phyloP scores from a whole-genome alignment of 2,888 invertebrate species.

The Stratiomys singularior region DNA sequence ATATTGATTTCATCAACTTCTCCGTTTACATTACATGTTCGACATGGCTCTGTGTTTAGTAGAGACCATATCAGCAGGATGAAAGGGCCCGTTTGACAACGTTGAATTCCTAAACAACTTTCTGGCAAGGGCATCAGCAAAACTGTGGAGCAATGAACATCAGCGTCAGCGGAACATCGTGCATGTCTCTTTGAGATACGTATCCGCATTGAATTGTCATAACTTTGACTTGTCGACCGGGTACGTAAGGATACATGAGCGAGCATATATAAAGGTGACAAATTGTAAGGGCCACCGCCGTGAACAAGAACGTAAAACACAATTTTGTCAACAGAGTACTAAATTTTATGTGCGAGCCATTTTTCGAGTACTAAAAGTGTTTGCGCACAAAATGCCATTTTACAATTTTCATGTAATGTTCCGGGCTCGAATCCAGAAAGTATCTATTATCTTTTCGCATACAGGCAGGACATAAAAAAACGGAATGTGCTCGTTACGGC shows the following conservation, averaged over 20 bases:
- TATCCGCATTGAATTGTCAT: conserved; percentile 37
- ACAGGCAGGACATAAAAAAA: neutral
- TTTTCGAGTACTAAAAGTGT: conserved; percentile 32
- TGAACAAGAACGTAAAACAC: conserved; percentile 25
- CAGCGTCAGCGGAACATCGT: neutral
- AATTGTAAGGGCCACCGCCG: conserved; percentile 10
- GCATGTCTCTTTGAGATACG: no score
- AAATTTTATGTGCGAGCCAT: conserved; percentile 33
- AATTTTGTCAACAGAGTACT: conserved; percentile 44
- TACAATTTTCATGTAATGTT: neutral
- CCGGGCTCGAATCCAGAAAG: neutral
- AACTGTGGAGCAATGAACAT: neutral
- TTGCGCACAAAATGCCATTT: conserved; percentile 20
- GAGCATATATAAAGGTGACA: conserved; percentile 6
- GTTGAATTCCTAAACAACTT: neutral
- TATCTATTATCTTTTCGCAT: conserved; percentile 11
- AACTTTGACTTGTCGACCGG: neutral
- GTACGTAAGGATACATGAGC: neutral
- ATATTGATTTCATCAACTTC: neutral
- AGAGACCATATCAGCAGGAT: conserved; percentile 2
- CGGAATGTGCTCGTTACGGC: neutral
- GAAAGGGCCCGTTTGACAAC: neutral
- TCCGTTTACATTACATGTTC: neutral
- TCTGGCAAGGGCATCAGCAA: neutral
- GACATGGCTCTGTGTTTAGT: neutral